A percentile compares a stretch with the other conserved stretches of the same genome.
Conservation (phyloP, 2,797 vertebrate species). For the Gouania willdenowi region DNA sequence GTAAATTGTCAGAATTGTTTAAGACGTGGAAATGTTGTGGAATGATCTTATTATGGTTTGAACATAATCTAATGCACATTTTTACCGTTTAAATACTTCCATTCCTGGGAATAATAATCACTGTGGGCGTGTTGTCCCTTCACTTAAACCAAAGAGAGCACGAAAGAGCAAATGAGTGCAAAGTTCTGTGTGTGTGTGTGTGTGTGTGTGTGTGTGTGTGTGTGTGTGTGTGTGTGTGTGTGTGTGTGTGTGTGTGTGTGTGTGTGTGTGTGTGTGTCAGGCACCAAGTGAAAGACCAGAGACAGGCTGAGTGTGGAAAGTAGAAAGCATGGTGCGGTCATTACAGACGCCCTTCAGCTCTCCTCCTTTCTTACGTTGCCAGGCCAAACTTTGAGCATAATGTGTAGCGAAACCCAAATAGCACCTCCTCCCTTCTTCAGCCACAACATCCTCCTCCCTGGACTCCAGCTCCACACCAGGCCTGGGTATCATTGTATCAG, state of each 20-base stretch:
- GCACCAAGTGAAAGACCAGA: slow-evolving; percentile 65
- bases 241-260: no score
- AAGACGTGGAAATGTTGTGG: no score
- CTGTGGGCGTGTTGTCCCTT: slow-evolving; percentile 56
- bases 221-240: no score
- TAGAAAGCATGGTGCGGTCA: slow-evolving; percentile 82
- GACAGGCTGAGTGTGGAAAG: slow-evolving; percentile 77
- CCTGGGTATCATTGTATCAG: slow-evolving; percentile 84
- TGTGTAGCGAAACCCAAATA: slow-evolving; percentile 77
- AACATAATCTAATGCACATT: no score
- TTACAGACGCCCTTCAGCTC: slow-evolving; percentile 74
- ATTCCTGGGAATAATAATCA: no score
- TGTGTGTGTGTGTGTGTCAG: no score
- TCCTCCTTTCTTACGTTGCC: slow-evolving; percentile 35
- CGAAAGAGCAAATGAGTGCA: slow-evolving; percentile 53
- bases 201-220: no score
- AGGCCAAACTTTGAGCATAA: slow-evolving; percentile 82
- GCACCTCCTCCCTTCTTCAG: slow-evolving; percentile 65
- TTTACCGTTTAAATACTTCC: slow-evolving; percentile 49
- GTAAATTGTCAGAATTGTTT: no score
- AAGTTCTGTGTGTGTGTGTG: no score
- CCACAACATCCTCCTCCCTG: slow-evolving; percentile 11
- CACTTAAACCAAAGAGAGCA: slow-evolving; percentile 50
- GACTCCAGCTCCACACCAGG: slow-evolving; percentile 77
- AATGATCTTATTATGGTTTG: no score